Percentiles rank a stretch among this genome's conserved stretches.
These are phyloP conservation scores for Octomys mimax DNA, from an alignment of 2,797 vertebrate genomes.

Conservation along the genomic window DNA sequence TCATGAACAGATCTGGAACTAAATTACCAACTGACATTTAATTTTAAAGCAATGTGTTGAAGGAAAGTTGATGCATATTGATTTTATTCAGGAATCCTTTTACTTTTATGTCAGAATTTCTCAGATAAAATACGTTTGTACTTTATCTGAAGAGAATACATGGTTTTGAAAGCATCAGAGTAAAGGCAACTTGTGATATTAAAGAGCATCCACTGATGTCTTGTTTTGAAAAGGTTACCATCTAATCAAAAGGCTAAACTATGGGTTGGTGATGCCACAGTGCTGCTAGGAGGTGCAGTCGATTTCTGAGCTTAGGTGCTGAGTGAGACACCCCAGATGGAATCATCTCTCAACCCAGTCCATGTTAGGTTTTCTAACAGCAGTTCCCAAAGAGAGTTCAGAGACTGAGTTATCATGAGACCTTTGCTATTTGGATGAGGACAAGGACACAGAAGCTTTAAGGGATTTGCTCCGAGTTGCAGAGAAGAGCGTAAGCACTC, in stretches of 20 bases:
- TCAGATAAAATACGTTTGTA: conserved; percentile 65
- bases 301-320: neutral
- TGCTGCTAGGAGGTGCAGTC: neutral
- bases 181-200: neutral
- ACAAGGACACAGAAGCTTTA: neutral
- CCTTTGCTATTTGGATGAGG: neutral
- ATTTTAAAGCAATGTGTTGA: conserved; percentile 54
- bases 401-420: conserved; percentile 12
- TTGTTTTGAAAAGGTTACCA: conserved; percentile 71
- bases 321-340: neutral
- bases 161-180: conserved; percentile 53
- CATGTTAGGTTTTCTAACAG: conserved; percentile 26
- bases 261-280: neutral
- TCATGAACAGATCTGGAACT: conserved; percentile 35
- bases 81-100: conserved; percentile 78
- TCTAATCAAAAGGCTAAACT: conserved; percentile 61
- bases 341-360: neutral
- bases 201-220: conserved; percentile 41
- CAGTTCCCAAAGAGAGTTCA: neutral
- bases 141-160: conserved; percentile 57
- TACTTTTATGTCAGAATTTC: conserved; percentile 70
- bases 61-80: conserved; percentile 65
- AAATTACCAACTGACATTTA: conserved; percentile 74
- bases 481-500: neutral
- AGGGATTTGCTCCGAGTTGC: conserved; percentile 14